phyloP scores from a whole-genome alignment of 2,888 invertebrate species.

The Arrhopalites spinosus region DNA sequence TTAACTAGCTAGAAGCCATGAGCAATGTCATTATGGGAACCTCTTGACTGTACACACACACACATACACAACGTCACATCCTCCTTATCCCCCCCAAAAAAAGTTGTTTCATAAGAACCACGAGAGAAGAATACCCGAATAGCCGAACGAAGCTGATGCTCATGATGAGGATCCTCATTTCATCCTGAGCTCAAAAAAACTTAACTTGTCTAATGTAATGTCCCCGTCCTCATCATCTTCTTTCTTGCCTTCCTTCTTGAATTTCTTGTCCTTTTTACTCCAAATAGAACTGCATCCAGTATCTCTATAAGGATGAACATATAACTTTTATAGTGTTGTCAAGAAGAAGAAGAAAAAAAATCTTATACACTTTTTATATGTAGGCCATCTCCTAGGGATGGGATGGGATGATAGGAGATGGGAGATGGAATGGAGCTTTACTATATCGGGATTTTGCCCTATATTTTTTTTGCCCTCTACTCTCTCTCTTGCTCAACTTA shows the following conservation, averaged over 20 bases:
- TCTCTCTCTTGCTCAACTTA: conserved; percentile 14
- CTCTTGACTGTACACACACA: neutral
- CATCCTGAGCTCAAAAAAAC: neutral
- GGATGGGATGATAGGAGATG: too few species aligned
- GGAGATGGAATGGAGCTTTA: too few species aligned
- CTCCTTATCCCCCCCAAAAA: too few species aligned
- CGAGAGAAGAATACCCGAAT: neutral
- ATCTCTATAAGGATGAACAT: too few species aligned
- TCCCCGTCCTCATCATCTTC: neutral
- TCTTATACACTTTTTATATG: too few species aligned
- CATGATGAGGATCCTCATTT: neutral
- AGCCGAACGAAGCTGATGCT: neutral
- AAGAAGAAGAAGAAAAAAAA: too few species aligned
- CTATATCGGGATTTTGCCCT: conserved; percentile 6
- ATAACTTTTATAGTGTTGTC: too few species aligned
- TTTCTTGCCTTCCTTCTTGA: neutral
- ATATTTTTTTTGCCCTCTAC: neutral
- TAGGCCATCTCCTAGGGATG: too few species aligned
- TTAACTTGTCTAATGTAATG: neutral
- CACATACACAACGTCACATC: neutral
- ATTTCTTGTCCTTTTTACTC: too few species aligned
- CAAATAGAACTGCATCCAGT: too few species aligned
- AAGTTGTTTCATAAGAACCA: neutral
- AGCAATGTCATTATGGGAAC: neutral
- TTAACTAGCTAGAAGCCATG: conserved; percentile 1